phyloP scores from a whole-genome alignment of 2,888 invertebrate genomes.

The Ophonus ardosiacus region DNA sequence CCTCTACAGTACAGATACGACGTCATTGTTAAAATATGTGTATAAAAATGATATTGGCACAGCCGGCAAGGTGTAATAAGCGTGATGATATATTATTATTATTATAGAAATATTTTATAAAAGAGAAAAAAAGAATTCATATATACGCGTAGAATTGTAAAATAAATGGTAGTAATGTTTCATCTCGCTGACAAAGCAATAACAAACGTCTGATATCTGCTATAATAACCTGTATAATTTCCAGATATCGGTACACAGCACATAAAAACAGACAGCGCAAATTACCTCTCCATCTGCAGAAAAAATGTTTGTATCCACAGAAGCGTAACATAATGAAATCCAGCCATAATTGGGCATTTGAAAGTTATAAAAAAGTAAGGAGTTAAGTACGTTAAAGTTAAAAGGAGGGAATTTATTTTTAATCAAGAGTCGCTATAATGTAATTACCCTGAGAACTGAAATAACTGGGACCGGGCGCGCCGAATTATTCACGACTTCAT shows the following conservation, averaged over 20 bases:
- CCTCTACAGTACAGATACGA: no score
- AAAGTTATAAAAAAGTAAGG: conserved; percentile 61
- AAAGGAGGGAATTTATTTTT: conserved; percentile 57
- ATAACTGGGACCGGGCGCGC: conserved; percentile 30
- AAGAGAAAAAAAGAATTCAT: not conserved
- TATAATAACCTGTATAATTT: conserved; percentile 56
- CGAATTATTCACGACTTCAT: conserved; percentile 68
- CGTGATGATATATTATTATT: not conserved
- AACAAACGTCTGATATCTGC: conserved; percentile 34
- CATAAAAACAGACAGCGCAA: conserved; percentile 3
- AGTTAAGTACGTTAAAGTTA: conserved; percentile 57
- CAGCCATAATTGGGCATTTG: conserved; percentile 45
- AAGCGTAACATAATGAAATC: conserved; percentile 45
- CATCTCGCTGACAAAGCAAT: conserved; percentile 37
- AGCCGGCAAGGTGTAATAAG: no score
- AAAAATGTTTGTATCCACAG: conserved; percentile 28
- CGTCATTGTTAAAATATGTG: no score
- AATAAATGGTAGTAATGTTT: conserved; percentile 41
- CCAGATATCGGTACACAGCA: conserved; percentile 34
- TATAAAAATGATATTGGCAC: no score
- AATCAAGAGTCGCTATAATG: conserved; percentile 59
- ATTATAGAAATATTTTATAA: not conserved
- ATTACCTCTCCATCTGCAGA: not conserved
- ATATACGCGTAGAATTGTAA: not conserved
- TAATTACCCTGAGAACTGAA: conserved; percentile 54